phyloP scores from a whole-genome alignment of 2,888 invertebrate species.

The Trissolcus japonicus region DNA sequence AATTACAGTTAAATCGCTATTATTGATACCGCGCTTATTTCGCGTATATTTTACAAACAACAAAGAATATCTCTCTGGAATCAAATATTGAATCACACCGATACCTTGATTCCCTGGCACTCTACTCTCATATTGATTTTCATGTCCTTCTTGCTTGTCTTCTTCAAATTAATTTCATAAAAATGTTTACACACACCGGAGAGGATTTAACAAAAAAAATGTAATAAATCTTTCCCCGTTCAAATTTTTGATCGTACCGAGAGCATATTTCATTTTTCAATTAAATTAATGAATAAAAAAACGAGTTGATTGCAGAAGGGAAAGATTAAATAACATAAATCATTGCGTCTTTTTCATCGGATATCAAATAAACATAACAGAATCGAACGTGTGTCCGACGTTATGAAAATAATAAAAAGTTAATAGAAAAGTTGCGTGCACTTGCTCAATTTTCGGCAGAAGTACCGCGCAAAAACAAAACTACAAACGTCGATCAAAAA shows the following conservation, averaged over 20 bases:
- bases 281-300: conserved; percentile 5
- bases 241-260: conserved; percentile 3
- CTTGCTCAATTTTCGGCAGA: conserved; percentile 23
- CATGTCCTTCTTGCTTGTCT: conserved; percentile 42
- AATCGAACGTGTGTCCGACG: too few relatives aligned
- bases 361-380: too few relatives aligned
- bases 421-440: conserved; percentile 38
- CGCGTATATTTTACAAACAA: conserved; percentile 40
- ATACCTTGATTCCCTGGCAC: conserved; percentile 49
- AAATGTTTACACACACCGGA: conserved; percentile 46
- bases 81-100: conserved; percentile 51
- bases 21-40: conserved; percentile 9
- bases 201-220: conserved; percentile 28
- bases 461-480: conserved; percentile 29
- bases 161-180: conserved; percentile 53
- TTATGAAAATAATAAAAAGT: neutral
- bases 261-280: conserved; percentile 3
- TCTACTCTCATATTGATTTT: conserved; percentile 49
- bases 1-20: too few relatives aligned
- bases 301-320: neutral
- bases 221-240: conserved; percentile 30
- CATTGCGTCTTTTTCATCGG: too few relatives aligned
- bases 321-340: too few relatives aligned
- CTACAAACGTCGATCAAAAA: conserved; percentile 16
- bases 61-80: conserved; percentile 30